Conservation (phyloP, 1,140 invertebrate genomes). For the Drosophila lacertosa region DNA sequence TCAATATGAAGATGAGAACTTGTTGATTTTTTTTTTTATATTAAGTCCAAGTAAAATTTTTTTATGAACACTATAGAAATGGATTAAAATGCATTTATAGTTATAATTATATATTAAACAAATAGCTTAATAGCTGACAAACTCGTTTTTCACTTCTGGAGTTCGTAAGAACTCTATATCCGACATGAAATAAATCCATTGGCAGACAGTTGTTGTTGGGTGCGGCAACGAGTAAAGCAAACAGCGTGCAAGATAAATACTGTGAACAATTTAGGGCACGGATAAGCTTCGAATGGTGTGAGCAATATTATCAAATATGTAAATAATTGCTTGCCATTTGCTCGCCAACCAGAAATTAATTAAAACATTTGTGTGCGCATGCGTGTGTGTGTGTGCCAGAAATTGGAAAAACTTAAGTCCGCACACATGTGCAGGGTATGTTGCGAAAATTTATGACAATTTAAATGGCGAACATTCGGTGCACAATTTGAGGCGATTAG, state of each 20-base stretch:
- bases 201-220: slow-evolving; percentile 18
- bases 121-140: slow-evolving; percentile 4
- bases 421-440: slow-evolving; percentile 44
- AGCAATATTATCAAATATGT: slow-evolving; percentile 67
- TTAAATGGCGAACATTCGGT: slow-evolving; percentile 79
- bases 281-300: slow-evolving; percentile 42
- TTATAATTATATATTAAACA: too few relatives aligned
- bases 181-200: slow-evolving; percentile 26
- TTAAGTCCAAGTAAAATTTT: too few relatives aligned
- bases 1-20: too few relatives aligned
- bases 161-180: slow-evolving; percentile 15
- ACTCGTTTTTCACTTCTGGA: slow-evolving; percentile 6
- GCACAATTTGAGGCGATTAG: slow-evolving; percentile 78
- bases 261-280: slow-evolving; percentile 53
- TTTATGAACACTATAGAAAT: too few relatives aligned
- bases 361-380: slow-evolving; percentile 56
- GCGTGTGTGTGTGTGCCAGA: neutral
- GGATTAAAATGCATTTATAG: too few relatives aligned
- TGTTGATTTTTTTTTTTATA: too few relatives aligned
- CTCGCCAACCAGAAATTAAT: slow-evolving; percentile 60
- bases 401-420: slow-evolving; percentile 31
- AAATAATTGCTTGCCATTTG: slow-evolving; percentile 74
- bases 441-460: slow-evolving; percentile 81
- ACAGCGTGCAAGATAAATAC: slow-evolving; percentile 22
- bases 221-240: slow-evolving; percentile 25